Evolutionary conservation across 1,140 invertebrate species (phyloP).

Genomic region (Drosophila lini): DNA sequence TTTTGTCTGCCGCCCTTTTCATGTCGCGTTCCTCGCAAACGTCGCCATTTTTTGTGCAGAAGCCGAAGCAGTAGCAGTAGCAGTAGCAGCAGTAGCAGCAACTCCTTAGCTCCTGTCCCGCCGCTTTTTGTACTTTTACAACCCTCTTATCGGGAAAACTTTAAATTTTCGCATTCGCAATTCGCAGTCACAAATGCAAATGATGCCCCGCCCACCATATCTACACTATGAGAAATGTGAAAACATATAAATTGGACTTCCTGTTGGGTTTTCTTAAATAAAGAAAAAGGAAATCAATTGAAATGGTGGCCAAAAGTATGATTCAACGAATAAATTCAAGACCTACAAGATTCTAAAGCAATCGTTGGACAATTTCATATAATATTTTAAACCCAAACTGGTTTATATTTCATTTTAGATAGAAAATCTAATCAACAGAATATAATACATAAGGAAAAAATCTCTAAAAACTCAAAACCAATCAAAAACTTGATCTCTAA

Average conservation of each 20-base stretch:
- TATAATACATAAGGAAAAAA: neutral
- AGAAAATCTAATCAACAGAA: neutral
- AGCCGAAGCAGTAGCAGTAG: conserved; percentile 29
- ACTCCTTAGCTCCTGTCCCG: conserved; percentile 28
- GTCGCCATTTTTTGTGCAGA: conserved; percentile 71
- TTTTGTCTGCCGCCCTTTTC: conserved; percentile 81
- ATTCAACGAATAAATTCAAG: neutral
- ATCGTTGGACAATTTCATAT: neutral
- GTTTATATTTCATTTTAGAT: neutral
- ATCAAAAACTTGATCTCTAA: neutral
- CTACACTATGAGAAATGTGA: conserved; percentile 28
- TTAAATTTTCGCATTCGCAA: conserved; percentile 81
- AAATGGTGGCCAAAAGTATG: neutral
- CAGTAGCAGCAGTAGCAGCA: conserved; percentile 25
- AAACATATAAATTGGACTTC: neutral
- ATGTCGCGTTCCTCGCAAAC: conserved; percentile 65
- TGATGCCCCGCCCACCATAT: conserved; percentile 58
- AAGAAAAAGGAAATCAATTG: neutral
- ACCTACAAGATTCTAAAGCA: neutral
- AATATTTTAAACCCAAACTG: neutral
- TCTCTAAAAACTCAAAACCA: neutral
- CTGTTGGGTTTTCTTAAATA: neutral
- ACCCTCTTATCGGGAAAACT: conserved; percentile 79
- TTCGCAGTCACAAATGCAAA: conserved; percentile 79
- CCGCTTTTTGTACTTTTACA: conserved; percentile 73